Conservation (phyloP, 2,113 vertebrate species). For the Pholis gunnellus region DNA sequence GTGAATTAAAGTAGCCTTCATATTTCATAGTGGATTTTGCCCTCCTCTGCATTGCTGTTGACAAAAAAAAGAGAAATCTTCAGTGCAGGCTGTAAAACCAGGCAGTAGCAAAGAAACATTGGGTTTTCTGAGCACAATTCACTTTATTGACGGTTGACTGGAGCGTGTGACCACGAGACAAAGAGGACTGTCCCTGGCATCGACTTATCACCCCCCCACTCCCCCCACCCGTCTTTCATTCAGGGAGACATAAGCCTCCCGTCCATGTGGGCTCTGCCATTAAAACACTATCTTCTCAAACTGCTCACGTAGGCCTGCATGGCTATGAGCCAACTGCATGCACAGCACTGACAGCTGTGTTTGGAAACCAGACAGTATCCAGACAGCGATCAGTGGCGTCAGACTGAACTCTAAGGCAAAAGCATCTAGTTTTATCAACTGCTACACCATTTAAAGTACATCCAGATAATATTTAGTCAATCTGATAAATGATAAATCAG, state of each 20-base stretch:
- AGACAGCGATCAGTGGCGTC: slow-evolving; percentile 45
- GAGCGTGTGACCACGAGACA: slow-evolving; percentile 76
- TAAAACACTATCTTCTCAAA: slow-evolving; percentile 72
- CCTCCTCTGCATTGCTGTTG: neutral
- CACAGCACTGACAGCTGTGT: slow-evolving; percentile 60
- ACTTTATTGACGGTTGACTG: slow-evolving; percentile 78
- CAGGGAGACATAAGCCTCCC: slow-evolving; percentile 57
- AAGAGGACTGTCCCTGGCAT: slow-evolving; percentile 74
- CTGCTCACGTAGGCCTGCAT: slow-evolving; percentile 63
- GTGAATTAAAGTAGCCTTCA: neutral
- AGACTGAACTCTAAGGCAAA: slow-evolving; percentile 18
- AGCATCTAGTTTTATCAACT: neutral
- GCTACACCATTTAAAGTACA: neutral
- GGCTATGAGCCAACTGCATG: slow-evolving; percentile 53
- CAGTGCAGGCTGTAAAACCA: slow-evolving; percentile 24
- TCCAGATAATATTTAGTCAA: neutral
- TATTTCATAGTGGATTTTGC: neutral
- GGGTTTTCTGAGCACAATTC: slow-evolving; percentile 60
- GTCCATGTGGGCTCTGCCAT: slow-evolving; percentile 60
- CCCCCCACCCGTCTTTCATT: slow-evolving; percentile 71
- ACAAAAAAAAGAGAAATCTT: neutral
- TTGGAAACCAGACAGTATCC: slow-evolving; percentile 62
- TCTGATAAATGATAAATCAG: neutral
- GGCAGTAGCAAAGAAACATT: slow-evolving; percentile 12
- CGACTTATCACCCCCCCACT: slow-evolving; percentile 65